Percentiles rank a stretch among this genome's conserved stretches.
Evolutionary conservation across 2,888 invertebrate genomes (phyloP).

Genomic region (Achlya flavicornis): DNA sequence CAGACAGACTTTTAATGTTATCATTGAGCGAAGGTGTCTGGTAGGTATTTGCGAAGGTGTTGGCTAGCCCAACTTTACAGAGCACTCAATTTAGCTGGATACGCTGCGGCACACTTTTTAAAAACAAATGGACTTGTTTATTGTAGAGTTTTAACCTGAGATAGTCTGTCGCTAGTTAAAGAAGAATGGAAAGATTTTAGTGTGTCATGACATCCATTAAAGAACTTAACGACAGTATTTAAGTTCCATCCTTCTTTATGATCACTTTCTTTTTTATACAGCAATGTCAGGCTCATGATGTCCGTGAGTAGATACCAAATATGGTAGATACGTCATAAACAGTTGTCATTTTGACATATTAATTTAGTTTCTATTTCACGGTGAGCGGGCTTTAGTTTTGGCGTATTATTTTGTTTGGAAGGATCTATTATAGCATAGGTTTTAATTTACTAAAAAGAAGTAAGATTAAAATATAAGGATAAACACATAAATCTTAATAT

Average conservation of each 20-base stretch:
- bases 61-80: slow-evolving; percentile 4
- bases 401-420: too few species aligned
- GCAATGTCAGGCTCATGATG: neutral
- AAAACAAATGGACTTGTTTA: neutral
- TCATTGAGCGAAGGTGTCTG: slow-evolving; percentile 8
- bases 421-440: too few species aligned
- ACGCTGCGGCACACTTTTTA: neutral
- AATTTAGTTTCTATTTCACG: slow-evolving; percentile 14
- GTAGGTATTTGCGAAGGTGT: slow-evolving; percentile 7
- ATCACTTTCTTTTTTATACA: too few species aligned
- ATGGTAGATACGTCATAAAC: neutral
- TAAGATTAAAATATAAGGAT: too few species aligned
- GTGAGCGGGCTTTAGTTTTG: too few species aligned
- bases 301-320: too few species aligned
- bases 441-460: too few species aligned
- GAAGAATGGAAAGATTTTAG: too few species aligned
- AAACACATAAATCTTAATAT: too few species aligned
- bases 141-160: neutral
- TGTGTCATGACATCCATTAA: too few species aligned
- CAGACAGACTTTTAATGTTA: slow-evolving; percentile 1
- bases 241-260: too few species aligned
- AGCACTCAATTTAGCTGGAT: slow-evolving; percentile 3
- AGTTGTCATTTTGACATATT: neutral
- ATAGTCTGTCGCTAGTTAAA: neutral
- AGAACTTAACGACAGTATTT: too few species aligned